phyloP scores from a whole-genome alignment of 2,797 vertebrate species.

The Tiaroga cobitis region DNA sequence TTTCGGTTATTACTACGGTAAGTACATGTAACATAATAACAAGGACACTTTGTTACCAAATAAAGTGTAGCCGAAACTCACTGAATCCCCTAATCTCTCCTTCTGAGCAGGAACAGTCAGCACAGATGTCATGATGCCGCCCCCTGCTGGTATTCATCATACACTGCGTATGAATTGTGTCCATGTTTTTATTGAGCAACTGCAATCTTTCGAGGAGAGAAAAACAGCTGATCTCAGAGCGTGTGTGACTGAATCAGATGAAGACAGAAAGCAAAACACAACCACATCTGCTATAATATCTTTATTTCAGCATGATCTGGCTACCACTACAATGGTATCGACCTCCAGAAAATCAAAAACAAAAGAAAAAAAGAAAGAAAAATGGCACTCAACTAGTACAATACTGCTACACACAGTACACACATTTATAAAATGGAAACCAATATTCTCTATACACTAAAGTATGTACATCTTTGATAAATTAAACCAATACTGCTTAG shows the following conservation, averaged over 20 bases:
- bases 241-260: background rate
- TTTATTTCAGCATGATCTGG: slow-evolving; percentile 74
- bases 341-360: slow-evolving; percentile 67
- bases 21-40: too few relatives aligned
- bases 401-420: slow-evolving; percentile 60
- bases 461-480: slow-evolving; percentile 96
- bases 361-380: slow-evolving; percentile 54
- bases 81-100: background rate
- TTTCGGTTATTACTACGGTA: background rate
- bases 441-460: slow-evolving; percentile 86
- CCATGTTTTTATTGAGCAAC: too few relatives aligned
- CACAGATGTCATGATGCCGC: slow-evolving; percentile 47
- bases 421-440: slow-evolving; percentile 83
- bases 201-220: background rate
- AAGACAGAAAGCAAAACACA: background rate
- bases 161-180: background rate
- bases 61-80: background rate
- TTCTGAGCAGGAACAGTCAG: too few relatives aligned
- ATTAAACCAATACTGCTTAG: slow-evolving; percentile 88
- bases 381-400: slow-evolving; percentile 68
- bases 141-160: slow-evolving; percentile 62
- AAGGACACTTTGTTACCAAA: background rate
- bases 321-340: slow-evolving; percentile 70
- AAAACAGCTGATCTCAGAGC: background rate
- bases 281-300: slow-evolving; percentile 8